Conservation (phyloP, 2,888 invertebrate species). For the Shargacucullia verbasci region DNA sequence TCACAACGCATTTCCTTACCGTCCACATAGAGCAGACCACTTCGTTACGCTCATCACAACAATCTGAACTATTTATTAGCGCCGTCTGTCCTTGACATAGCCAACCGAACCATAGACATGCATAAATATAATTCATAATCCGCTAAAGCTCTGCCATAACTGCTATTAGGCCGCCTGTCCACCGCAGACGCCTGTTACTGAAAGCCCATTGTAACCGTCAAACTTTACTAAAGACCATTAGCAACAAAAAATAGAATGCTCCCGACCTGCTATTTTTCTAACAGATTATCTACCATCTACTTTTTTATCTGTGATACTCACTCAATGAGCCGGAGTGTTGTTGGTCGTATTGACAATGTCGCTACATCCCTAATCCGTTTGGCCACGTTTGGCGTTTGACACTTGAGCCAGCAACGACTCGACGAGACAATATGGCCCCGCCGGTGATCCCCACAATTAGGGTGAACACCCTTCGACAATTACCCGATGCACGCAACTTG, state of each 20-base stretch:
- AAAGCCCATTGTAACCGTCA: slow-evolving; percentile 12
- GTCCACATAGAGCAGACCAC: not conserved
- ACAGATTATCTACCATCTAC: not conserved
- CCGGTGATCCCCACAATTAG: slow-evolving; percentile 76
- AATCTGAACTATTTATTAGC: slow-evolving; percentile 23
- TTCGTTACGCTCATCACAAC: slow-evolving; percentile 1
- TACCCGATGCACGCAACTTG: slow-evolving; percentile 75
- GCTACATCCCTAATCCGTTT: slow-evolving; percentile 50
- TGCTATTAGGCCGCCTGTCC: slow-evolving; percentile 25
- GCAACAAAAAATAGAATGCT: not conserved
- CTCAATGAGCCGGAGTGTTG: slow-evolving; percentile 47
- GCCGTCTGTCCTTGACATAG: slow-evolving; percentile 42
- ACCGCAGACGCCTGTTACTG: slow-evolving; percentile 24
- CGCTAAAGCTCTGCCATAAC: not conserved
- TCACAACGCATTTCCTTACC: not conserved
- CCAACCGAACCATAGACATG: slow-evolving; percentile 9
- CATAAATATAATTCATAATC: slow-evolving; percentile 36
- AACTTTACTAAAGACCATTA: slow-evolving; percentile 10
- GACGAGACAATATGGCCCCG: slow-evolving; percentile 72
- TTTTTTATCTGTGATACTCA: slow-evolving; percentile 24
- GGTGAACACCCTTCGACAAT: slow-evolving; percentile 84
- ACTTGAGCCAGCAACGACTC: slow-evolving; percentile 65
- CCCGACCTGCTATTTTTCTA: not conserved
- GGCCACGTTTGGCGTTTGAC: slow-evolving; percentile 73
- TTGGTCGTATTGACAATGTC: slow-evolving; percentile 47